Evolutionary conservation across 2,797 vertebrate genomes (phyloP).

Genomic region (Esox lucius): DNA sequence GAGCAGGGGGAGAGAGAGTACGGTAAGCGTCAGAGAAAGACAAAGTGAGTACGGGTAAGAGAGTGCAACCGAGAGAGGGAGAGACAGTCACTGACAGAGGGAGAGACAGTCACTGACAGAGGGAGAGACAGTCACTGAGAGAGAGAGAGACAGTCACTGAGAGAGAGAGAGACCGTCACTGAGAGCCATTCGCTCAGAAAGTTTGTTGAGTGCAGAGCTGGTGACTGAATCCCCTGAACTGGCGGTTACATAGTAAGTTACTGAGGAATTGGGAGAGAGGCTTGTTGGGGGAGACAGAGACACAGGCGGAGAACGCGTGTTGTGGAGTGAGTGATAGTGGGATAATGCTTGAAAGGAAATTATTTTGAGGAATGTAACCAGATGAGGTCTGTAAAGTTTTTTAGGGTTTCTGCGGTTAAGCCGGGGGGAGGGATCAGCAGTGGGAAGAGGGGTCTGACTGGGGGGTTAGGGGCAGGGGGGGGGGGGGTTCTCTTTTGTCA

Average conservation of each 20-base stretch:
- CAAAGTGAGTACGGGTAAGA: too few relatives aligned
- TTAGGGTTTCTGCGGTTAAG: conserved; percentile 20
- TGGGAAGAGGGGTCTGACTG: conserved; percentile 43
- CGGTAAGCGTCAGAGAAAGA: too few relatives aligned
- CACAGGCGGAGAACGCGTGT: neutral
- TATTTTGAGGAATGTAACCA: conserved; percentile 57
- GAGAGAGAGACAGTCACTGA: too few relatives aligned
- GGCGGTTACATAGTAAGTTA: conserved; percentile 13
- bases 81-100: neutral
- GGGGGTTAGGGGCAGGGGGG: conserved; percentile 6
- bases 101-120: neutral
- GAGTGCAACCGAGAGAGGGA: neutral
- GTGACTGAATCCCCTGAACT: neutral
- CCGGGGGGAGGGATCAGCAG: conserved; percentile 21
- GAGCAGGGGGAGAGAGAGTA: neutral
- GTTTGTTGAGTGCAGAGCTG: conserved; percentile 2
- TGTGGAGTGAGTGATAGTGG: neutral
- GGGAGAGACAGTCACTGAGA: too few relatives aligned
- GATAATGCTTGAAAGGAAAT: conserved; percentile 28
- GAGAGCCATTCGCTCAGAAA: neutral
- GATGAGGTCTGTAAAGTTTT: conserved; percentile 51
- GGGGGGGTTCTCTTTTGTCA: conserved; percentile 72
- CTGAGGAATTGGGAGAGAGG: neutral
- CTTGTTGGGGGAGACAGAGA: neutral
- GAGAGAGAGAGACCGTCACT: neutral